These are phyloP conservation scores for Tachypleus tridentatus DNA, from an alignment of 1,140 invertebrate genomes.

Conservation along the genomic window DNA sequence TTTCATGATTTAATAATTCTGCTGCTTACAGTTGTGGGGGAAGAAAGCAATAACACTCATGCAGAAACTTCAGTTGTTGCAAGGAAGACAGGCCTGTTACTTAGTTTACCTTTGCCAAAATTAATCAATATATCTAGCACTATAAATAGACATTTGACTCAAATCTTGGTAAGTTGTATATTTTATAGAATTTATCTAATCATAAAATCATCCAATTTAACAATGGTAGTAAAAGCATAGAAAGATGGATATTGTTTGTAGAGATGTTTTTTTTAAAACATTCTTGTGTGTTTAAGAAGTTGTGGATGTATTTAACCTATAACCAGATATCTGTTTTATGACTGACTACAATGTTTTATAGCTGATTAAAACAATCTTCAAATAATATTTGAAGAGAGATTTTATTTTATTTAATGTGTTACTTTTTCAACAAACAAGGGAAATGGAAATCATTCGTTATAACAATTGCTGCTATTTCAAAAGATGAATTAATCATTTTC, in stretches of 20 bases:
- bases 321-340: slow-evolving; percentile 2
- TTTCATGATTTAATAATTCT: slow-evolving; percentile 17
- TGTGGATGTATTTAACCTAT: slow-evolving; percentile 5
- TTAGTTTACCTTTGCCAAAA: slow-evolving; percentile 27
- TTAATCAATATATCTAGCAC: slow-evolving; percentile 35
- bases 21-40: neutral
- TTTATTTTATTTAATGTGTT: too few relatives aligned
- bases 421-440: too few relatives aligned
- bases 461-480: too few relatives aligned
- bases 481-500: too few relatives aligned
- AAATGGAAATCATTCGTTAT: too few relatives aligned
- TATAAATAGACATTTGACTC: slow-evolving; percentile 44
- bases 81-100: slow-evolving; percentile 40
- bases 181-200: neutral
- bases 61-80: slow-evolving; percentile 30
- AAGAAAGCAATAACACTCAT: slow-evolving; percentile 18
- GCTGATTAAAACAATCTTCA: too few relatives aligned
- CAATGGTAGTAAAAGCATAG: too few relatives aligned
- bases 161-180: slow-evolving; percentile 40
- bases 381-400: too few relatives aligned
- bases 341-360: too few relatives aligned
- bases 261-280: neutral
- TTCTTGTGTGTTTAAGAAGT: too few relatives aligned
- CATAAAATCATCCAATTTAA: slow-evolving; percentile 9
- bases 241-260: neutral